phyloP scores from a whole-genome alignment of 2,888 invertebrate genomes.

The Homarus gammarus region DNA sequence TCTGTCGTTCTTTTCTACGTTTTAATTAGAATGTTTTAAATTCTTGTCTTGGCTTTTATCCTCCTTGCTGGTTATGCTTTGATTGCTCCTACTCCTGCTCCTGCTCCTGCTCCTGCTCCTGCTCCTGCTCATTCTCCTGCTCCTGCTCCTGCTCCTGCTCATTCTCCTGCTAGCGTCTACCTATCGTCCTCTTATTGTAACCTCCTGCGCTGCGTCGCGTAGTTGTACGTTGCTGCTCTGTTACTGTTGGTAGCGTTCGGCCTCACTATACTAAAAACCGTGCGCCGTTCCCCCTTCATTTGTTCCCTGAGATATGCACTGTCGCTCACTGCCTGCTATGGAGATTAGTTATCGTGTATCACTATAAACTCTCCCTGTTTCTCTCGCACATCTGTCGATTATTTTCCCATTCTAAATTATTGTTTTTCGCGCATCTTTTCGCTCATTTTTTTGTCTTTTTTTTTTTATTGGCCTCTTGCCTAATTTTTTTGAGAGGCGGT shows the following conservation, averaged over 20 bases:
- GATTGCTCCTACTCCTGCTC: background rate
- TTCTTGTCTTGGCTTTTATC: background rate
- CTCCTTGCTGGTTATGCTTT: no score
- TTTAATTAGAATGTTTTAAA: no score
- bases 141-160: slow-evolving; percentile 14
- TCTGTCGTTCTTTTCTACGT: background rate
- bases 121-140: slow-evolving; percentile 31
- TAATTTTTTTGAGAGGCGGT: slow-evolving; percentile 18
- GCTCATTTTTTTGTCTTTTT: background rate
- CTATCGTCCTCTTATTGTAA: background rate
- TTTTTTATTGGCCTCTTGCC: background rate
- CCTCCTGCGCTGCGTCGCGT: slow-evolving; percentile 14
- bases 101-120: background rate
- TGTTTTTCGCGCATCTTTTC: background rate
- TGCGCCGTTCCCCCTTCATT: background rate
- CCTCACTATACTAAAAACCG: background rate
- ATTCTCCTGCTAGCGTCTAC: background rate
- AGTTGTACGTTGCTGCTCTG: background rate
- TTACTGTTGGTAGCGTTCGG: background rate
- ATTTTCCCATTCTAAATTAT: background rate
- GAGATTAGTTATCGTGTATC: background rate
- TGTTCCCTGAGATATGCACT: background rate
- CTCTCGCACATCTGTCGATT: background rate
- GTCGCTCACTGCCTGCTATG: slow-evolving; percentile 1
- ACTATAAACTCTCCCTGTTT: background rate